These are phyloP conservation scores for Phylloscopus trochiloides DNA, from an alignment of 2,113 vertebrate genomes.

Conservation along the genomic window DNA sequence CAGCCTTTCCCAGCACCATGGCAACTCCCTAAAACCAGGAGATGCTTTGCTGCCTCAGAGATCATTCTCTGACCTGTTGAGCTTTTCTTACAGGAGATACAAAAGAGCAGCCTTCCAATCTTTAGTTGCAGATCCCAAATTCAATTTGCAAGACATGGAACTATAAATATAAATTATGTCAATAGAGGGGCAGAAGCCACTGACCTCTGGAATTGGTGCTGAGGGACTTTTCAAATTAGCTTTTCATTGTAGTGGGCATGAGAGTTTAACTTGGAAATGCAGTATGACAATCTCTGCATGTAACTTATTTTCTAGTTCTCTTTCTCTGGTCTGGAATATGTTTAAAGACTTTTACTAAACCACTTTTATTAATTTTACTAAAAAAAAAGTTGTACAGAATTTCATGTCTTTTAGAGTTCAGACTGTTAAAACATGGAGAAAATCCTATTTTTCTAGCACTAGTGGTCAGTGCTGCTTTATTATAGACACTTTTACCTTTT, in stretches of 20 bases:
- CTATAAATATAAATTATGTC: not conserved
- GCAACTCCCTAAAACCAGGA: not conserved
- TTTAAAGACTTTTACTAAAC: not conserved
- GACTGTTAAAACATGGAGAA: not conserved
- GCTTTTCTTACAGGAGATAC: not conserved
- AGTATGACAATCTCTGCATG: not conserved
- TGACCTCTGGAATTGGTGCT: fast-evolving
- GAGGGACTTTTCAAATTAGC: not conserved
- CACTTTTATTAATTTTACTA: not conserved
- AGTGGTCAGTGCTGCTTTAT: not conserved
- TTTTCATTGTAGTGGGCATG: not conserved
- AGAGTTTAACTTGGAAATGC: not conserved
- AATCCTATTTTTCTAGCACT: not conserved
- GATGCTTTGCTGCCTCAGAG: not conserved
- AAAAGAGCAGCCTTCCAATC: not conserved
- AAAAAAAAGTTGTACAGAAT: not conserved
- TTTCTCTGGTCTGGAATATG: not conserved
- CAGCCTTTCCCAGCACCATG: not conserved
- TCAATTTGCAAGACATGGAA: not conserved
- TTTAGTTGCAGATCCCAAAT: not conserved
- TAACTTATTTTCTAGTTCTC: not conserved
- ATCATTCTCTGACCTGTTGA: not conserved
- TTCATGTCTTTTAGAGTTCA: not conserved
- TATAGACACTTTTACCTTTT: not conserved
- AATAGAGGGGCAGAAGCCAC: not conserved